Evolutionary conservation across 2,113 vertebrate genomes (phyloP).

Genomic region (Ginglymostoma cirratum): DNA sequence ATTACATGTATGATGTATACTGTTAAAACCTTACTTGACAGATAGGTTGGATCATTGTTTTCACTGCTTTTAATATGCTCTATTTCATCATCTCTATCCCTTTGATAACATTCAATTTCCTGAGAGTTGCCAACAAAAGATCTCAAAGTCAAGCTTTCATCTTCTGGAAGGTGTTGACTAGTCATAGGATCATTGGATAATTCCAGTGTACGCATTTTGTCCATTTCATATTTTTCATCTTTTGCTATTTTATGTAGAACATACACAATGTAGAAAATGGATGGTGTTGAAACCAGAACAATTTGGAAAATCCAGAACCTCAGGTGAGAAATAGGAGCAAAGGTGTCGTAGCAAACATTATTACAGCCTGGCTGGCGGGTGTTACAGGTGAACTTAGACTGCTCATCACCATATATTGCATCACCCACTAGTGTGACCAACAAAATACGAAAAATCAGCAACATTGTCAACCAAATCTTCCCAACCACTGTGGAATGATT

Average conservation of each 20-base stretch:
- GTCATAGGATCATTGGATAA: conserved; percentile 21
- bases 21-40: conserved; percentile 52
- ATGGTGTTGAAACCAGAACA: conserved; percentile 56
- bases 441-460: conserved; percentile 60
- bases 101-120: conserved; percentile 43
- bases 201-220: conserved; percentile 43
- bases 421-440: conserved; percentile 59
- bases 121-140: conserved; percentile 17
- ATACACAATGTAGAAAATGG: conserved; percentile 57
- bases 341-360: conserved; percentile 56
- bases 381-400: conserved; percentile 61
- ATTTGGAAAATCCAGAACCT: conserved; percentile 63
- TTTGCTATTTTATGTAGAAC: conserved; percentile 59
- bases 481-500: conserved; percentile 59
- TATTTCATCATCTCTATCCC: conserved; percentile 42
- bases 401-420: conserved; percentile 55
- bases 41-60: conserved; percentile 46
- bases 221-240: conserved; percentile 50
- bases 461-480: conserved; percentile 62
- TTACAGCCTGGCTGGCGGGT: conserved; percentile 58
- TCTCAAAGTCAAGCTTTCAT: conserved; percentile 40
- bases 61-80: conserved; percentile 46
- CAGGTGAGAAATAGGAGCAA: conserved; percentile 54
- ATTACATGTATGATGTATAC: conserved; percentile 53
- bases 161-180: conserved; percentile 4